A percentile compares a stretch with the other conserved stretches of the same genome.
Conservation (phyloP, 2,888 invertebrate genomes). For the Acanthoscelides obtectus region DNA sequence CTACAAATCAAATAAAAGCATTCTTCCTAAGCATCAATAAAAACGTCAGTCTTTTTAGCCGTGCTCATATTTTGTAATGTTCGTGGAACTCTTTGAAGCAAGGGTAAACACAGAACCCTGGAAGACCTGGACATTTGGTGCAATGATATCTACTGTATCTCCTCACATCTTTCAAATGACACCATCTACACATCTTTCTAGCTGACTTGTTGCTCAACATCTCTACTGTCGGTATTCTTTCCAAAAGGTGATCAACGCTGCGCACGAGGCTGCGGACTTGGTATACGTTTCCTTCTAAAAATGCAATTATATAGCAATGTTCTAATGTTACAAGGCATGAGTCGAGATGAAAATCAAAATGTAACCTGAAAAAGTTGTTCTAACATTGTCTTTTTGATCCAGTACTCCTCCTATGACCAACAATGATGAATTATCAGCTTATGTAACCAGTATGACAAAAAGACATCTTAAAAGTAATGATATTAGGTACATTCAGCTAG, state of each 20-base stretch:
- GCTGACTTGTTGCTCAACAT: conserved; percentile 21
- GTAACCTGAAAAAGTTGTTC: too few relatives aligned
- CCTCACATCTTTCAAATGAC: conserved; percentile 18
- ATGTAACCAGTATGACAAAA: too few relatives aligned
- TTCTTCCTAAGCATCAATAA: not conserved
- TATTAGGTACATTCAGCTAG: too few relatives aligned
- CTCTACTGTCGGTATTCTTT: conserved; percentile 22
- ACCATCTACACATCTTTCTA: conserved; percentile 24
- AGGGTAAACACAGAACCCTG: conserved; percentile 24
- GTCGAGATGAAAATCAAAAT: too few relatives aligned
- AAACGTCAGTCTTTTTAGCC: not conserved
- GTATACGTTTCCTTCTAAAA: not conserved
- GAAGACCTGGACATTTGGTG: conserved; percentile 20
- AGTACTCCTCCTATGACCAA: too few relatives aligned
- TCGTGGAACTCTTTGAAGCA: conserved; percentile 24
- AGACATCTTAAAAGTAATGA: too few relatives aligned
- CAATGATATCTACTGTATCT: conserved; percentile 24
- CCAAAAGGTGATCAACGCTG: conserved; percentile 16
- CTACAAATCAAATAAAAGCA: too few relatives aligned
- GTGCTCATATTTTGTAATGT: conserved; percentile 9
- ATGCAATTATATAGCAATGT: not conserved
- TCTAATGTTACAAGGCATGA: too few relatives aligned
- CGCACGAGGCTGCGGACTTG: conserved; percentile 4
- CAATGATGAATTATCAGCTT: too few relatives aligned
- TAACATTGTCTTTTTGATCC: too few relatives aligned